Conservation (phyloP, 2,113 vertebrate genomes). For the Lepus europaeus region DNA sequence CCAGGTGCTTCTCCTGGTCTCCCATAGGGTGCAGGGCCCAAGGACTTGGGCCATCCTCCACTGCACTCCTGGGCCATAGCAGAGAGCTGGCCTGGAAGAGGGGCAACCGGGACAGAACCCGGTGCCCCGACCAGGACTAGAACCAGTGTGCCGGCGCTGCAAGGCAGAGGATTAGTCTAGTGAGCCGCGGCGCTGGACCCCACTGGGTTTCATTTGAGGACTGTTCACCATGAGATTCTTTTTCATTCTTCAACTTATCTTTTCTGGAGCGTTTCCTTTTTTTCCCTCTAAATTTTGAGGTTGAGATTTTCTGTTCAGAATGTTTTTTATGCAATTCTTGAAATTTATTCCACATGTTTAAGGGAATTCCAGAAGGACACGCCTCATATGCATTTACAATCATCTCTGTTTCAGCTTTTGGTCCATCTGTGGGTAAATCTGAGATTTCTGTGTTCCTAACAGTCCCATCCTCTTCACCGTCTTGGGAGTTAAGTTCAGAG, state of each 20-base stretch:
- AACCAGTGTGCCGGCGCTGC: no score
- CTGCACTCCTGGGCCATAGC: no score
- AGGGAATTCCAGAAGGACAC: slow-evolving; percentile 90
- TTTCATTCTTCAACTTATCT: slow-evolving; percentile 85
- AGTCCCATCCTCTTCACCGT: slow-evolving; percentile 50
- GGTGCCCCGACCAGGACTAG: no score
- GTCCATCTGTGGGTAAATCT: neutral
- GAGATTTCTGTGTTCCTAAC: neutral
- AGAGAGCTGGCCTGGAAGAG: no score
- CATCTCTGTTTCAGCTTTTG: neutral
- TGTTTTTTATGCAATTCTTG: slow-evolving; percentile 92
- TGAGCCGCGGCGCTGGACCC: no score
- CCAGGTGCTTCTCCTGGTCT: no score
- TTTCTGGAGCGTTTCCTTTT: slow-evolving; percentile 89
- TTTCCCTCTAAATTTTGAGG: slow-evolving; percentile 78
- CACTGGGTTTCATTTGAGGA: no score
- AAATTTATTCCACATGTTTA: slow-evolving; percentile 93
- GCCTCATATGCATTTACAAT: slow-evolving; percentile 70
- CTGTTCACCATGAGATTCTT: slow-evolving; percentile 78
- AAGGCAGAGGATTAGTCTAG: no score
- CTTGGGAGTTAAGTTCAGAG: slow-evolving; percentile 39
- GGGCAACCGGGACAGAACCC: no score
- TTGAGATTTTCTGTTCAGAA: slow-evolving; percentile 87
- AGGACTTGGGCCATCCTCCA: no score
- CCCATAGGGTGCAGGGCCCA: no score